Evolutionary conservation across 2,888 invertebrate genomes (phyloP).

Genomic region (Volucella bombylans): DNA sequence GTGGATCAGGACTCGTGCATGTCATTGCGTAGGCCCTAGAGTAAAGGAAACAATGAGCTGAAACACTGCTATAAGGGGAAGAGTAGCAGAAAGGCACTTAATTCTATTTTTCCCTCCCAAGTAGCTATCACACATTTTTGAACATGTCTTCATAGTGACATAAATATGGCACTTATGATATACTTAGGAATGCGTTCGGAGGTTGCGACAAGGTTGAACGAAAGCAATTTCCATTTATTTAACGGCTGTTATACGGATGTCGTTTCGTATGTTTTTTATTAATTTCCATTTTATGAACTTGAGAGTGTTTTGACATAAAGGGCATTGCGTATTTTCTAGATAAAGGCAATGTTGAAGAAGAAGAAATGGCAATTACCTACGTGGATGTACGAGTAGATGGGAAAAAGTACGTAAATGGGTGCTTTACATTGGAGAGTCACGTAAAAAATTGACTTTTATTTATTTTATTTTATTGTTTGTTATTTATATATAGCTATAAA

Average conservation of each 20-base stretch:
- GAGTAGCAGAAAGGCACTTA: slow-evolving; percentile 47
- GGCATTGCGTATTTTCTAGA: slow-evolving; percentile 3
- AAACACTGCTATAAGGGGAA: background rate
- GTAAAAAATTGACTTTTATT: too few relatives aligned
- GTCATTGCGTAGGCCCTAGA: too few relatives aligned
- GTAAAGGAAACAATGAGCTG: slow-evolving; percentile 8
- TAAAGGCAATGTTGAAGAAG: slow-evolving; percentile 19
- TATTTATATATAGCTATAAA: background rate
- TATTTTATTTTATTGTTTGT: too few relatives aligned
- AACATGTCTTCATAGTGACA: slow-evolving; percentile 59
- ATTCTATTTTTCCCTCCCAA: slow-evolving; percentile 61
- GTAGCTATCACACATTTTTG: slow-evolving; percentile 65
- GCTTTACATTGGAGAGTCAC: background rate
- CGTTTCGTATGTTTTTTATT: slow-evolving; percentile 30
- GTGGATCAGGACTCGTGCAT: slow-evolving; percentile 16
- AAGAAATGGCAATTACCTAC: slow-evolving; percentile 51
- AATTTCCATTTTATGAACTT: slow-evolving; percentile 57
- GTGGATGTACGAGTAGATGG: slow-evolving; percentile 46
- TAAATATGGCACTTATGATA: slow-evolving; percentile 68
- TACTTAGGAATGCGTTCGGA: slow-evolving; percentile 59
- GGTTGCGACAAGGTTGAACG: slow-evolving; percentile 66
- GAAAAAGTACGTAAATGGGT: slow-evolving; percentile 20
- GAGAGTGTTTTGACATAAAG: slow-evolving; percentile 48
- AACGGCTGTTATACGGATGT: slow-evolving; percentile 46
- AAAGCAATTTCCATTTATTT: slow-evolving; percentile 66